Base-by-base conservation (phyloP, 2,888 invertebrate species). In the Cryptophagus acutangulus region DNA sequence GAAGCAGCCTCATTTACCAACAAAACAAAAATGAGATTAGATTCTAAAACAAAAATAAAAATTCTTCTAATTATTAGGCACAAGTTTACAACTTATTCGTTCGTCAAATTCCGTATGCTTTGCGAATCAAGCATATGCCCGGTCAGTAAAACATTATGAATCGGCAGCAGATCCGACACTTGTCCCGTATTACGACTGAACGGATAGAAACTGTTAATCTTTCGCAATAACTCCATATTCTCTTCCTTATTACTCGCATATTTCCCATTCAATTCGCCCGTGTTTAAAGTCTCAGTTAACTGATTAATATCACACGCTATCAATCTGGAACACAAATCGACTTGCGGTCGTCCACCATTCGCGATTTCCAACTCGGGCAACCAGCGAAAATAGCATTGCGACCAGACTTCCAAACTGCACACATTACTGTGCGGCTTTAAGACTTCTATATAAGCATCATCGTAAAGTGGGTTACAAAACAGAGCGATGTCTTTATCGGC, bases 371-470 rank as follows among this genome's bases (percentile, higher is more conserved):
- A 75, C 13, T 87, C 82, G 13, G 84, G 81, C 60, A 91, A 75
- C 89, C 91, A 93, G 17, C 94, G 81, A 64, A 88, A 85, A 71
- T 90, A 94, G 71, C 91, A 92, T 67, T 88, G 89, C 41, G 81
- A 74, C 93, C 93, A 94, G 29, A 93, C 67, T 46, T 84, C 81
- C 52, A 85, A 65, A 39, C 73, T 73, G 2, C 77, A 67, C 45
- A 84, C 71, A 16, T 62, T 58, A 1, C 71, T 71, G 55, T 74
- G 62, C 2, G 81, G 81, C 49, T 70, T 66, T 25, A 79, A 61
- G 29, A 55, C 65, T 12, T 69, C 65, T 6, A 40, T 45, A 34
- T 54, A 65, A 10, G 52, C 45, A 38, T 66, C 66, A 37, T 74
- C 73, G 61, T 78, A 93, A 26, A 93, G 72, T 0, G 93, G 92